Evolutionary conservation across 2,797 vertebrate genomes (phyloP).

Genomic region (Urophycis tenuis): DNA sequence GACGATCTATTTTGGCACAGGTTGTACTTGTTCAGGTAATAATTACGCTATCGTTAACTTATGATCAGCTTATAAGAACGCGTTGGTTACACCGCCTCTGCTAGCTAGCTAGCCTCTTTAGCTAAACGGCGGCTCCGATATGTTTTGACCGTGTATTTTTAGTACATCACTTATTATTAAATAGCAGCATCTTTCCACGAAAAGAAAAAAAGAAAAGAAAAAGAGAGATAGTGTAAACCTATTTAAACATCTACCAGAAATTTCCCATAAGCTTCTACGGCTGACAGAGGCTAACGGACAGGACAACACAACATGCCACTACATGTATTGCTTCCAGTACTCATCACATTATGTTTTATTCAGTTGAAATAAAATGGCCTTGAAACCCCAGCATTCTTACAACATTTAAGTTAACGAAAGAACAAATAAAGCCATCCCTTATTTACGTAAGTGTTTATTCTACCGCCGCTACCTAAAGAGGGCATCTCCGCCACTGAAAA

Average conservation of each 20-base stretch:
- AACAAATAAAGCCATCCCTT: slow-evolving; percentile 50
- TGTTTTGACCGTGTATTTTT: slow-evolving; percentile 69
- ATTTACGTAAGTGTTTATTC: neutral
- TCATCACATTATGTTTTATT: slow-evolving; percentile 73
- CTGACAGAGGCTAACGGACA: slow-evolving; percentile 68
- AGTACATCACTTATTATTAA: slow-evolving; percentile 74
- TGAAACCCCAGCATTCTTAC: slow-evolving; percentile 20
- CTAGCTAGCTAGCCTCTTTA: slow-evolving; percentile 62
- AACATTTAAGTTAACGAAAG: slow-evolving; percentile 44
- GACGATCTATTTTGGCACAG: slow-evolving; percentile 76
- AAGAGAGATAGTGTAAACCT: slow-evolving; percentile 65
- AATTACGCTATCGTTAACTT: slow-evolving; percentile 58
- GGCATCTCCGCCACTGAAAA: neutral
- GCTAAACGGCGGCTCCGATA: slow-evolving; percentile 73
- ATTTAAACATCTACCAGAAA: slow-evolving; percentile 64
- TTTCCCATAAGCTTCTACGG: slow-evolving; percentile 67
- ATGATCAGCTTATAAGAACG: slow-evolving; percentile 61
- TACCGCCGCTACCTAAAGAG: neutral
- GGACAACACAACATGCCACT: slow-evolving; percentile 74
- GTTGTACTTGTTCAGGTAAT: slow-evolving; percentile 66
- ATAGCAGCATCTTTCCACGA: slow-evolving; percentile 79
- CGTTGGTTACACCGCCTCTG: slow-evolving; percentile 62
- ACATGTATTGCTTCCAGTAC: slow-evolving; percentile 81
- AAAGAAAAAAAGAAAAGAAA: slow-evolving; percentile 56
- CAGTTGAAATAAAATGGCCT: slow-evolving; percentile 43